Conservation (phyloP, 2,113 vertebrate genomes). For the Muscicapa adusta region DNA sequence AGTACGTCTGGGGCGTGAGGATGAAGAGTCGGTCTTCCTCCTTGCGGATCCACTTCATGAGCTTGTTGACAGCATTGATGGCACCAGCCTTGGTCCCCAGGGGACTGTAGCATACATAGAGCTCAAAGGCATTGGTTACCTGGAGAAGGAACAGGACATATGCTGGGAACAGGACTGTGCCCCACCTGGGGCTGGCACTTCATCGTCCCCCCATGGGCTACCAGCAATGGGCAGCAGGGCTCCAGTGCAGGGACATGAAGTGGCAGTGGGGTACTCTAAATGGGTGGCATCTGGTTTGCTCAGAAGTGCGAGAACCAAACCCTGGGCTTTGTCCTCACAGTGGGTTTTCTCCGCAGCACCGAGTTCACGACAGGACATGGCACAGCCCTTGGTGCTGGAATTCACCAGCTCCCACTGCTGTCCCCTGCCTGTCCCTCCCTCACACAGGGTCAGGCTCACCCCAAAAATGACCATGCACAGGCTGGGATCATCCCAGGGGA, state of each 20-base stretch:
- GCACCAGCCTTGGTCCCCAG: conserved; percentile 89
- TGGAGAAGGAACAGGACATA: conserved; percentile 44
- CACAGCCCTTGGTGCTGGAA: accelerated
- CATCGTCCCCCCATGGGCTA: background rate
- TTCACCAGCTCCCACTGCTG: background rate
- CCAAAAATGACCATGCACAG: accelerated
- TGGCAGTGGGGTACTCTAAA: background rate
- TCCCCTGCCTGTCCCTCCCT: background rate
- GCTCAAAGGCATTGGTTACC: conserved; percentile 96
- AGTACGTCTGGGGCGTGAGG: conserved; percentile 91
- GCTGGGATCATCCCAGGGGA: background rate
- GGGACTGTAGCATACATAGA: conserved; percentile 95
- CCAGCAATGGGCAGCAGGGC: background rate
- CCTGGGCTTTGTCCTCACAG: background rate
- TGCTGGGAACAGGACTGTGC: background rate
- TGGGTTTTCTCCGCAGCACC: background rate
- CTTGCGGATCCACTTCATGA: conserved; percentile 97
- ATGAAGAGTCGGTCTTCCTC: conserved; percentile 98
- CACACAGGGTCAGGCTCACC: background rate
- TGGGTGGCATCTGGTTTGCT: background rate
- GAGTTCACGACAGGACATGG: accelerated
- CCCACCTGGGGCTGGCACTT: background rate
- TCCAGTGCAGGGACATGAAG: background rate
- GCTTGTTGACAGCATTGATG: conserved; percentile 84
- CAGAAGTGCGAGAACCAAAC: background rate